Evolutionary conservation across 2,113 vertebrate species (phyloP), one percentile per base, ranked within the genome.

Genomic region (Sebastes schlegelii): DNA sequence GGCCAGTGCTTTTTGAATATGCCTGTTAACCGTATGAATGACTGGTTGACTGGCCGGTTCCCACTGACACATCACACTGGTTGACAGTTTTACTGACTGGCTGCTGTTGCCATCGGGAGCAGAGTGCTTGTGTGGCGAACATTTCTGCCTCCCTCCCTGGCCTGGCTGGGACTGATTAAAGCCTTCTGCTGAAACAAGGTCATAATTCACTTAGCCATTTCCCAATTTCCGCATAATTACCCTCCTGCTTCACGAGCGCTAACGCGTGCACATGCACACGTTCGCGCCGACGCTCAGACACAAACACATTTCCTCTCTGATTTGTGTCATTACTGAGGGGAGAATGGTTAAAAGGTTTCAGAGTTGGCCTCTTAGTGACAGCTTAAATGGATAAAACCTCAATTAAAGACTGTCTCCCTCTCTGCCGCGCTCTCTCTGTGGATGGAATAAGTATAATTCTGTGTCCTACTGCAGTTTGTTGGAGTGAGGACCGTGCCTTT

Each of bases 121-220:
- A 62, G 77, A 69, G 74, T 62, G 69, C 75, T 76, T 42, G 61
- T 73, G 80, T 40, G 49, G 79, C 13, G 34, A 75, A 69, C 62
- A 57, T 80, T 83, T 82, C 55, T 69, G 70, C 75, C 83, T 83
- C 51, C 62, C 85, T 85, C 82, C 23, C 67, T 51, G 86, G 89
- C 90, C 92, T 92, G 93, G 88, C 90, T 83, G 77, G 85, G 89
- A 70, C 90, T 95, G 94, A 95, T 95, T 94, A 95, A 95, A 95
- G 83, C 88, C 91, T 82, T 91, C 86, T 88, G 86, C 88, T 90
- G 91, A 93, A 94, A 94, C 90, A 95, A 95, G 95, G 95, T 95
- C 94, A 93, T 94, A 94, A 95, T 95, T 95, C 92, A 95, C 94
- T 94, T 94, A 94, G 93, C 93, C 92, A 84, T 90, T 94, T 94